Evolutionary conservation across 2,797 vertebrate genomes (phyloP).

Genomic region (Lemur catta): DNA sequence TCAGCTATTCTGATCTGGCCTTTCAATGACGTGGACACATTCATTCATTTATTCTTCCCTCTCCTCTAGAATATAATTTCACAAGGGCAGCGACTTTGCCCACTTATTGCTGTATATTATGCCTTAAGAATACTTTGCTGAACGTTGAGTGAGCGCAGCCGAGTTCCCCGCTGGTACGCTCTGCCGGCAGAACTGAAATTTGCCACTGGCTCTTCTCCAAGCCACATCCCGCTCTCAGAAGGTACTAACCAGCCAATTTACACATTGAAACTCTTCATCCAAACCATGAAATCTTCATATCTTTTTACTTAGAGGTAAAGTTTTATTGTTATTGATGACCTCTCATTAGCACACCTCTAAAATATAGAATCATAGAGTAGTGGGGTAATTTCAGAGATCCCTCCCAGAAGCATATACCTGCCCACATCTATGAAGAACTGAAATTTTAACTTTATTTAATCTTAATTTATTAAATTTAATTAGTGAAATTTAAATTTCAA

Average conservation of each 20-base stretch:
- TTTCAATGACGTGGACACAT: not conserved
- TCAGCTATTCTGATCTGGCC: not conserved
- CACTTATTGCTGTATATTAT: not conserved
- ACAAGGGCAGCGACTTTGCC: not conserved
- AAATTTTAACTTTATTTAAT: not conserved
- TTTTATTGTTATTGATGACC: not conserved
- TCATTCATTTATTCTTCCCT: not conserved
- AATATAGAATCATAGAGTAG: not conserved
- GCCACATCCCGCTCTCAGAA: not conserved
- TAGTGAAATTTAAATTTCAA: not conserved
- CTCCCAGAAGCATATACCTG: not conserved
- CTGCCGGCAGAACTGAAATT: not conserved
- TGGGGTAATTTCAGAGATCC: not conserved
- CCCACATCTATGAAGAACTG: not conserved
- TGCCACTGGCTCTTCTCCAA: not conserved
- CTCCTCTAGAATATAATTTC: not conserved
- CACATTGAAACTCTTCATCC: not conserved
- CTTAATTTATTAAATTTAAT: not conserved
- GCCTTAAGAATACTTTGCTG: not conserved
- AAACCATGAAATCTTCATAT: not conserved
- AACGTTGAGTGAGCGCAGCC: not conserved
- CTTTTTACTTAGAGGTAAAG: not conserved
- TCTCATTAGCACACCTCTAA: not conserved
- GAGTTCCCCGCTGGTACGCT: not conserved
- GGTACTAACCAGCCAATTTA: not conserved